Percentiles rank a stretch among this genome's conserved stretches.
Evolutionary conservation across 2,113 vertebrate genomes (phyloP).

Genomic region (Heptranchias perlo): DNA sequence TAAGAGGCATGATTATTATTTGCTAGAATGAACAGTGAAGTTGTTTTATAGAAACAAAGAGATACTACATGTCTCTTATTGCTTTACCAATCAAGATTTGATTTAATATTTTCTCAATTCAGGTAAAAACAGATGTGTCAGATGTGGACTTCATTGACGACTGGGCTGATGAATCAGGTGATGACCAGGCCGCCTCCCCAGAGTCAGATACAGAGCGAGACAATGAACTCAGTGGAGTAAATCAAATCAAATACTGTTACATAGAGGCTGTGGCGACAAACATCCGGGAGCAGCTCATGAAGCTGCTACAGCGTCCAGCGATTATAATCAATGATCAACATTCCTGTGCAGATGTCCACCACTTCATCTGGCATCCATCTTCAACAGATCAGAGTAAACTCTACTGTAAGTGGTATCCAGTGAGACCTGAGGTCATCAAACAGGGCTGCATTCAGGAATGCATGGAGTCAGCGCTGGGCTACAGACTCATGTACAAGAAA

Average conservation of each 20-base stretch:
- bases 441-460: conserved; percentile 5
- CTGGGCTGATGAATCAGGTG: neutral
- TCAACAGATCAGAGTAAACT: neutral
- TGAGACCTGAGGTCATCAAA: neutral
- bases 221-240: neutral
- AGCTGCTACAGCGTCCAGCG: neutral
- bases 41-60: neutral
- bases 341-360: neutral
- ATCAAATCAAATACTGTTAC: neutral
- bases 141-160: neutral
- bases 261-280: neutral
- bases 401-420: conserved; percentile 16
- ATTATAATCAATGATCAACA: neutral
- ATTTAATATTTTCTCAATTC: neutral
- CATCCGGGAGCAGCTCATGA: neutral
- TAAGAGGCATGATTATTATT: neutral
- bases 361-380: conserved; percentile 5
- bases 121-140: neutral
- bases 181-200: neutral
- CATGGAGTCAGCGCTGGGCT: neutral
- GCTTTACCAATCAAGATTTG: neutral
- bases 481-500: neutral
- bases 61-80: neutral
- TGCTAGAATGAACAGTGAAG: neutral
- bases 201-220: conserved; percentile 21